Base-by-base conservation (phyloP, 1,140 invertebrate genomes). In the Drepana arcuata region DNA sequence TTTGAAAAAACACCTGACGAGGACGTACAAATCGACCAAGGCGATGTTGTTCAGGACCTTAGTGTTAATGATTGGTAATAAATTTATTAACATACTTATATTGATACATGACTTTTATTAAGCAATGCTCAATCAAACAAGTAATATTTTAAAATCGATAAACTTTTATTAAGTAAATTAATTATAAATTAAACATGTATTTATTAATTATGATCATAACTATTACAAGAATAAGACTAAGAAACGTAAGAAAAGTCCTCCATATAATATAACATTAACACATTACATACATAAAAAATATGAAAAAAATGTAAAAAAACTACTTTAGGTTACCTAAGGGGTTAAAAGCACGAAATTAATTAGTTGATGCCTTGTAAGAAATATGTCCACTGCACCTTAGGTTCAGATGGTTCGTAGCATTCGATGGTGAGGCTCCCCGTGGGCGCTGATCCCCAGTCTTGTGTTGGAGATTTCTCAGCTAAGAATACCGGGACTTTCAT, bases 21-120 rank as follows among this genome's bases (percentile, higher is more conserved):
- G 7, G 67, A 64, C 26, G 57, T 71, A 16, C 58, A 73, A 10
- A 75, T 67, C 15, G 71, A 81, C 26, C 67, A 83, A 25, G 79
- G 57, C 14, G 75, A 81, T 55, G 67, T 85, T 48, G 66, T 57
- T 56, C 85, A 87, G 71, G 86, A 88, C 48, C 84, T 88, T 41
- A 85, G 86, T 72, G 73, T 86, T 25, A 75, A 69, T 51, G 86
- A 88, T 62, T 88, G 86, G 86, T 87, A 79, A 79, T 53, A 61
- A 65, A 69, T 10, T 26, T n/a, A n/a, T 26, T n/a, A 10, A 10
- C 6, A 26, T 26, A 26, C 4, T 21, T 5, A 21, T 21, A 21
- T n/a, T n/a, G n/a, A n/a, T n/a, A n/a, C n/a, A n/a, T n/a, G n/a
- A n/a, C n/a, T n/a, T n/a, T n/a, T n/a, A n/a, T n/a, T n/a, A n/a